phyloP scores from a whole-genome alignment of 2,888 invertebrate genomes.

The Drosophila ochracea region DNA sequence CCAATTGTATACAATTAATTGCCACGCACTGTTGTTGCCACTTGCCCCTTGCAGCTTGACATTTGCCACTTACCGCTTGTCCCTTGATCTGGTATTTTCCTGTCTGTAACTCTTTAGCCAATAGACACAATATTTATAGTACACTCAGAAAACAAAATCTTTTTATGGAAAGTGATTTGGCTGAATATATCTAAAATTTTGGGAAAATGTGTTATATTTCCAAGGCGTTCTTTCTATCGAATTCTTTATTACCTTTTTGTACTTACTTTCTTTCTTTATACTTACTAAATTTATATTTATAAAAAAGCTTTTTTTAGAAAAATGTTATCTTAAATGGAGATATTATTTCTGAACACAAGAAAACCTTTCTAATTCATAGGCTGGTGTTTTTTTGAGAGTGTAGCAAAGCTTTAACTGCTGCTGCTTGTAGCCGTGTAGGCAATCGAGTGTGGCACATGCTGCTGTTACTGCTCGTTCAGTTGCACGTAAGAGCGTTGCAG shows the following conservation, averaged over 20 bases:
- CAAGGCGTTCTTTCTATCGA: not conserved
- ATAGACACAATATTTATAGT: constrained; percentile 32
- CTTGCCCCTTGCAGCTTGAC: not conserved
- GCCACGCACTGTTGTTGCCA: not conserved
- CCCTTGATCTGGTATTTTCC: not conserved
- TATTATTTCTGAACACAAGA: not conserved
- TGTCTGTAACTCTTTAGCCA: not conserved
- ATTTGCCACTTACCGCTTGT: not conserved
- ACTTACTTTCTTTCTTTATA: not conserved
- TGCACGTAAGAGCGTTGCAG: constrained; percentile 45
- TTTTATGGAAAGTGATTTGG: not conserved
- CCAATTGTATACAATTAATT: not conserved
- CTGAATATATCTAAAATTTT: not conserved
- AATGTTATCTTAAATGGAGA: not conserved
- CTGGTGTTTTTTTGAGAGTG: not conserved
- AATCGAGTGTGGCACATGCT: constrained; percentile 19
- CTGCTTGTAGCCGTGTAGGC: not conserved
- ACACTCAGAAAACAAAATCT: not conserved
- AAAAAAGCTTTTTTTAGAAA: not conserved
- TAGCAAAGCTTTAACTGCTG: not conserved
- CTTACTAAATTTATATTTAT: not conserved
- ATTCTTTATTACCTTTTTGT: not conserved
- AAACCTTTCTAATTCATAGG: not conserved
- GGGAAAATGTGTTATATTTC: not conserved
- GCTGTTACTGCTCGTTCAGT: constrained; percentile 16